Base-by-base conservation (phyloP, 2,113 vertebrate species). In the Sigmodon hispidus region DNA sequence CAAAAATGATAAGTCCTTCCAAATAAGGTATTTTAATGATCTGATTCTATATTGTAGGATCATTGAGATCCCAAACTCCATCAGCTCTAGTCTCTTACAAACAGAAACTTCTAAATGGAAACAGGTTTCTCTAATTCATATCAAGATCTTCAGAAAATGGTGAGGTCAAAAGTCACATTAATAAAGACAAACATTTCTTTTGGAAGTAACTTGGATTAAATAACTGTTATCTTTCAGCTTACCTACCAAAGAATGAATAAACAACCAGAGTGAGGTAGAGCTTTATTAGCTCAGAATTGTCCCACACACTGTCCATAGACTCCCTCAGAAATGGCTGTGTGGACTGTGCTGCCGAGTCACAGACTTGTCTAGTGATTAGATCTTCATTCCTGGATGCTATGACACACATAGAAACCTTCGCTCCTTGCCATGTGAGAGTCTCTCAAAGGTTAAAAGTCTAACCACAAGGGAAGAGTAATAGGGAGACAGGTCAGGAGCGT, bases 201-300 rank as follows among this genome's bases (percentile, higher is more conserved):
- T 57, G 11, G 19, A 93, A 79, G 73, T 72, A 70, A 89, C 61
- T 15, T 87, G 61, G 76, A n/a, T 75, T 76, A 92, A 87, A 59
- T 2, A 48, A 69, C 63, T 65, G 52, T 9, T 55, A 3, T 69
- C 91, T 89, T 88, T 91, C 36, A 88, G 48, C 91, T 83, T 90
- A 81, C 57, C 61, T 73, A 89, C 59, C 91, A 67, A 45, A 79
- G 73, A 73, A 26, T 52, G 72, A 73, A 63, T 90, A 70, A 67
- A 7, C 72, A 79, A 89, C 77, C 96, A 77, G 50, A 86, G 67
- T 87, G 92, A 97, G 72, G 92, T 90, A 87, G 55, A 94, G 85
- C 86, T 90, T 55, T 55, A 65, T 50, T 61, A 92, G 83, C 91
- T 80, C 85, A 89, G 57, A 83, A 81, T 40, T 21, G 63, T 80